These are phyloP conservation scores for Ibidorhyncha struthersii DNA, from an alignment of 2,113 vertebrate species.

Conservation along the genomic window DNA sequence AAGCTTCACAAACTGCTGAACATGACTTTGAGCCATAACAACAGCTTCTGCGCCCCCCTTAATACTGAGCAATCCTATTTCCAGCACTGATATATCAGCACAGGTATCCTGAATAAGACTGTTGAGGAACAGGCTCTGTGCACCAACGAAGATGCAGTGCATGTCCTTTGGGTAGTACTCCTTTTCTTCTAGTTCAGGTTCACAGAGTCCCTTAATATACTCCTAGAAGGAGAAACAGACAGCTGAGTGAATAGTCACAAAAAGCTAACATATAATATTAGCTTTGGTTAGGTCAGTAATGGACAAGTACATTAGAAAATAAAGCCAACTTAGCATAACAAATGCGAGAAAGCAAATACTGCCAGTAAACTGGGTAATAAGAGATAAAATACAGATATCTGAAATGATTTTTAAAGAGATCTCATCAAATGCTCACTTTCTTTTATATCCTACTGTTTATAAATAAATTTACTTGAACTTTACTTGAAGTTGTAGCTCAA, in stretches of 20 bases:
- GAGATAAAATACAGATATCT: neutral
- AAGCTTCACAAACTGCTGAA: slow-evolving; percentile 93
- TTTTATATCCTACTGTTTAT: neutral
- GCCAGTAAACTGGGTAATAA: neutral
- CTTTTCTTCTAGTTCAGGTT: slow-evolving; percentile 90
- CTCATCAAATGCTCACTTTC: neutral
- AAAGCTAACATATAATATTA: neutral
- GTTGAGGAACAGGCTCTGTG: slow-evolving; percentile 88
- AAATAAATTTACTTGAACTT: neutral
- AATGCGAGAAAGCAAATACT: neutral
- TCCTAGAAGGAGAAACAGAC: slow-evolving; percentile 77
- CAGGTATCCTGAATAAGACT: slow-evolving; percentile 90
- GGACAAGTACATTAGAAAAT: neutral
- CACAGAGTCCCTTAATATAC: slow-evolving; percentile 93
- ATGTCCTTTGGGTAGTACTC: slow-evolving; percentile 93
- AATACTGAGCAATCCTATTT: slow-evolving; percentile 85
- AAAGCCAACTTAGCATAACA: neutral
- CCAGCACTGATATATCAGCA: slow-evolving; percentile 86
- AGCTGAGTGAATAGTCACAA: neutral
- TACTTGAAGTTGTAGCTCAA: neutral
- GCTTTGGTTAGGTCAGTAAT: neutral
- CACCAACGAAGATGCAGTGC: slow-evolving; percentile 95
- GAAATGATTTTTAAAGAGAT: neutral
- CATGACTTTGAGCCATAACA: slow-evolving; percentile 92
- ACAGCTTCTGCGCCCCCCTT: slow-evolving; percentile 88